Conservation (phyloP, 2,888 invertebrate species). For the Eurytoma adleriae region DNA sequence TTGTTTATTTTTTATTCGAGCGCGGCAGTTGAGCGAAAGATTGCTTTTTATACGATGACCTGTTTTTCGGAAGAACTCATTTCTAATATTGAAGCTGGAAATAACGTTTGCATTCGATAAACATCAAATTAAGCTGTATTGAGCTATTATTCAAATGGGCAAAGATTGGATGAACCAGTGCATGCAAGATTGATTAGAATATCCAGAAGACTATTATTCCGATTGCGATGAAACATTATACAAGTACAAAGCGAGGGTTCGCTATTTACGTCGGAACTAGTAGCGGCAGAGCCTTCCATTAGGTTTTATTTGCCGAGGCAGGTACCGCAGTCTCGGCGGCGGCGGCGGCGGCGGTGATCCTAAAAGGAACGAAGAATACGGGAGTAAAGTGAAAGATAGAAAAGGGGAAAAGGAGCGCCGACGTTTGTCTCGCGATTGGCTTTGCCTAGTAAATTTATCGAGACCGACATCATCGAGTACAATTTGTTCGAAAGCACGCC, state of each 20-base stretch:
- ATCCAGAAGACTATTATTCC: conserved; percentile 13
- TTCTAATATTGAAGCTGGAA: neutral
- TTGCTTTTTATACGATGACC: neutral
- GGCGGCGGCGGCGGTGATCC: neutral
- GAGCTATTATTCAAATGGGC: conserved; percentile 19
- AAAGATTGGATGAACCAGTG: conserved; percentile 10
- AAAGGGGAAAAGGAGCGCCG: neutral
- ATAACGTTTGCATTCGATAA: neutral
- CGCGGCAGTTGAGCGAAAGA: neutral
- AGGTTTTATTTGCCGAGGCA: conserved; percentile 45
- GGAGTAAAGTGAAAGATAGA: conserved; percentile 1
- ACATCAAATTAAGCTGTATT: conserved; percentile 11
- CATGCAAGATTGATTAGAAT: conserved; percentile 27
- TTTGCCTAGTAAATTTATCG: conserved; percentile 52
- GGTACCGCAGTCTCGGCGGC: neutral
- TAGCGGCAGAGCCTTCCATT: conserved; percentile 28
- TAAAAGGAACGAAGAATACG: conserved; percentile 26
- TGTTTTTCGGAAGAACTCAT: neutral
- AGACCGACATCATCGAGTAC: conserved; percentile 39
- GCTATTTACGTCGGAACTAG: conserved; percentile 5
- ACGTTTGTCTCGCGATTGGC: conserved; percentile 38
- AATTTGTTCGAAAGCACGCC: conserved; percentile 46
- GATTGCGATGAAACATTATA: conserved; percentile 39
- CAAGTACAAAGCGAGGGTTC: conserved; percentile 15
- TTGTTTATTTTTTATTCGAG: neutral